Conservation (phyloP, 2,113 vertebrate species). For the Columba livia region DNA sequence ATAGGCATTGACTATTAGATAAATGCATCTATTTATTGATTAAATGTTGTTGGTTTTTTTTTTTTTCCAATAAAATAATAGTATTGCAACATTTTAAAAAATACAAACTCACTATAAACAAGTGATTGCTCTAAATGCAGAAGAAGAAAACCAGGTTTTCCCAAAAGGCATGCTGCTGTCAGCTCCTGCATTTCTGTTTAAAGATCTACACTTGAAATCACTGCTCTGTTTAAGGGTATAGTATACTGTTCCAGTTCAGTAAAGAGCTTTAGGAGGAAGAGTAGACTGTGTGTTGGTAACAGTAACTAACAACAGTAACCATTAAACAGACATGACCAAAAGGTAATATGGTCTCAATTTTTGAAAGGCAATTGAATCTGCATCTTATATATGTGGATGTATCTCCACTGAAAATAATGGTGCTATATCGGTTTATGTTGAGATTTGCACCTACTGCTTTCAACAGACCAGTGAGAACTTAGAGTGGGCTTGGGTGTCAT, state of each 20-base stretch:
- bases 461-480: not conserved
- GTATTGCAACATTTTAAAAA: not conserved
- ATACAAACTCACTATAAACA: not conserved
- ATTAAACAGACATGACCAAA: not conserved
- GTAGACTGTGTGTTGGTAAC: not conserved
- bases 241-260: not conserved
- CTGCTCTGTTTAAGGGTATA: not conserved
- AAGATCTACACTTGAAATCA: not conserved
- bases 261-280: not conserved
- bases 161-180: not conserved
- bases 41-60: not conserved
- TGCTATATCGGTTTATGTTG: not conserved
- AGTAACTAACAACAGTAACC: not conserved
- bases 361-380: not conserved
- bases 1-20: not conserved
- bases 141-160: not conserved
- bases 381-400: not conserved
- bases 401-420: not conserved
- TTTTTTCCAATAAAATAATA: not conserved
- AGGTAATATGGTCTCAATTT: not conserved
- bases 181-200: not conserved
- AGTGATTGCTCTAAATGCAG: not conserved
- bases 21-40: not conserved
- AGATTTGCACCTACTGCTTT: not conserved
- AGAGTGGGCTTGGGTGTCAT: accelerated